A percentile compares a stretch with the other conserved stretches of the same genome.
Conservation (phyloP, 2,888 invertebrate species). For the Acutogordius australiensis region DNA sequence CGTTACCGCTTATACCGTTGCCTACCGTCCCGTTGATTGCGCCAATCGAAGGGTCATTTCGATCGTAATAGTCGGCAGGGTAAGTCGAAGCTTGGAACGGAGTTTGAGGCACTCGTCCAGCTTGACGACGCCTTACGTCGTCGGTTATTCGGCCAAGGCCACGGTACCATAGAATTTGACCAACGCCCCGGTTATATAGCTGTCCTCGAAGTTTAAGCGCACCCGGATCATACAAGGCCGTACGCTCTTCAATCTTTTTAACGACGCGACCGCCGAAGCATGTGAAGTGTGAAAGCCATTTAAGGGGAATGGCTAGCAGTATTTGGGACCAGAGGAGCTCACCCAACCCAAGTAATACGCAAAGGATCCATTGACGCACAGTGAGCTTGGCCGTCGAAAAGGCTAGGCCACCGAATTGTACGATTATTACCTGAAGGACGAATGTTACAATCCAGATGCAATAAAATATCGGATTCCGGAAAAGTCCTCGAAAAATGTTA, state of each 20-base stretch:
- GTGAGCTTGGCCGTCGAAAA: conserved; percentile 68
- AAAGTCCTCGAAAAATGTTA: conserved; percentile 81
- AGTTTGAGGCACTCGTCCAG: too few species aligned
- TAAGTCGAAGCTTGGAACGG: too few species aligned
- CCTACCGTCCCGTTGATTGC: too few species aligned
- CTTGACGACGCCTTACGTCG: too few species aligned
- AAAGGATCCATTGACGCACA: conserved; percentile 90
- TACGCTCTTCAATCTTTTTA: neutral
- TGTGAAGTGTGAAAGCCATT: conserved; percentile 18
- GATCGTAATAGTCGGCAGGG: too few species aligned
- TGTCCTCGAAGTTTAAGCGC: neutral
- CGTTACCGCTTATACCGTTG: too few species aligned
- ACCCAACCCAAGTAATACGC: conserved; percentile 81
- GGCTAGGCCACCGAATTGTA: conserved; percentile 83
- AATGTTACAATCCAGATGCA: conserved; percentile 86
- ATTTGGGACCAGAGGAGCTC: conserved; percentile 90
- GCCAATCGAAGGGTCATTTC: too few species aligned
- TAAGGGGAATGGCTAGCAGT: neutral
- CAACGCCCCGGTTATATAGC: conserved; percentile 26
- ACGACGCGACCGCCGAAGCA: conserved; percentile 20
- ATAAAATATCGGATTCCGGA: conserved; percentile 90
- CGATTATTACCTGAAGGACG: conserved; percentile 61
- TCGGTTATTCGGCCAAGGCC: conserved; percentile 63
- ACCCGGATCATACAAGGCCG: conserved; percentile 34
- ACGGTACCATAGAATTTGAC: conserved; percentile 97